Conservation (phyloP, 2,888 invertebrate species). For the Esperia sulphurella region DNA sequence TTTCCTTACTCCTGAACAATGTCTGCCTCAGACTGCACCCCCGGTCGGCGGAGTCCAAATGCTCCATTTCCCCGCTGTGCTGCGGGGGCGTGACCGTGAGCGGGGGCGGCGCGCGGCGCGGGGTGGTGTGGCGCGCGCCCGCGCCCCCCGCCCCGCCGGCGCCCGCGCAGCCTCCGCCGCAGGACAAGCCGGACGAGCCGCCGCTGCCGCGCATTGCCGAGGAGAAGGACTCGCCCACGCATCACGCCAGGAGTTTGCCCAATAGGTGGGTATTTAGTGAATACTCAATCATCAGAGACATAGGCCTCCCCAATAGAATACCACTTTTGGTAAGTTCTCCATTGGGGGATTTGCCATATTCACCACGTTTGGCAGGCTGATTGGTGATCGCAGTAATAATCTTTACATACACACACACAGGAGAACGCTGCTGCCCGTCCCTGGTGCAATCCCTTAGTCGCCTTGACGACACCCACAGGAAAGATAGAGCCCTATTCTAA, state of each 20-base stretch:
- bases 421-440: too few species aligned
- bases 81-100: slow-evolving; percentile 72
- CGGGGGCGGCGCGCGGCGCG: slow-evolving; percentile 43
- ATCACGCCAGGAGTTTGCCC: slow-evolving; percentile 56
- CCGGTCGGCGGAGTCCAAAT: slow-evolving; percentile 91
- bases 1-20: too few species aligned
- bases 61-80: slow-evolving; percentile 90
- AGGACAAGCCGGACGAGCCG: slow-evolving; percentile 55
- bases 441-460: too few species aligned
- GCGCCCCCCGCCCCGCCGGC: slow-evolving; percentile 45
- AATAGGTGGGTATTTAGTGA: slow-evolving; percentile 34
- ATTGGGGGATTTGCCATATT: too few species aligned
- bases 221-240: slow-evolving; percentile 90
- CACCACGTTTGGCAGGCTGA: too few species aligned
- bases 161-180: slow-evolving; percentile 57
- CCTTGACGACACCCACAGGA: too few species aligned
- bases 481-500: too few species aligned
- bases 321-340: too few species aligned
- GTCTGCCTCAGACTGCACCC: slow-evolving; percentile 85
- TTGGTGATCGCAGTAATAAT: too few species aligned
- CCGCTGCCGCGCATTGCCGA: slow-evolving; percentile 91
- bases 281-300: too few species aligned
- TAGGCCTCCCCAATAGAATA: too few species aligned
- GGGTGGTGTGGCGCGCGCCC: slow-evolving; percentile 46
- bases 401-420: too few species aligned